These are phyloP conservation scores for Drosophila sechellia DNA, from an alignment of 1,140 invertebrate species.

Conservation along the genomic window DNA sequence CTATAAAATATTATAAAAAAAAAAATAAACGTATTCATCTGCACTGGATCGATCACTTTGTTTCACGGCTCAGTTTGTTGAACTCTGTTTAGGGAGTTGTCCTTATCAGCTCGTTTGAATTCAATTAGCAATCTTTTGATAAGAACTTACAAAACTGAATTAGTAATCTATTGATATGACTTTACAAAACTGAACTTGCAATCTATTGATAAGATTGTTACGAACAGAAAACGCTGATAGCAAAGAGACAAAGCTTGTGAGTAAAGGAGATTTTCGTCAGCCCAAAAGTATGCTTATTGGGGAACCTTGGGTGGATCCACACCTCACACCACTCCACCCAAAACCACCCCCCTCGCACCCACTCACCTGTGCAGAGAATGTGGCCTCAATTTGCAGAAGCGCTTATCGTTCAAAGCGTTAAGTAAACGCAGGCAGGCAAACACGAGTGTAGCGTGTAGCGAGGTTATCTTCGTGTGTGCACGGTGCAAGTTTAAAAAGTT, in stretches of 20 bases:
- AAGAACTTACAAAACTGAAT: constrained; percentile 29
- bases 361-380: constrained; percentile 43
- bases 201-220: constrained; percentile 22
- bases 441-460: constrained; percentile 29
- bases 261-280: background rate
- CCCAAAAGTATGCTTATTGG: constrained; percentile 69
- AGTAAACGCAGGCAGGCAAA: constrained; percentile 51
- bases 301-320: constrained; percentile 1
- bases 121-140: constrained; percentile 51
- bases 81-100: constrained; percentile 10
- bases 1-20: no score
- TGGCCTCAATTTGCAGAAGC: constrained; percentile 69
- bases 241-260: background rate
- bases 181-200: constrained; percentile 37
- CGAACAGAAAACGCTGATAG: constrained; percentile 11
- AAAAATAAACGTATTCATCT: no score
- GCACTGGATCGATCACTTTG: no score
- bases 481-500: constrained; percentile 60
- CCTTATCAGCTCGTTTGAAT: constrained; percentile 47
- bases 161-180: constrained; percentile 25
- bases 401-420: constrained; percentile 69
- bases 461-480: constrained; percentile 25
- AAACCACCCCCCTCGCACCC: background rate
- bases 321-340: background rate
- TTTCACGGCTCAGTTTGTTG: constrained; percentile 2